Evolutionary conservation across 1,140 invertebrate genomes (phyloP), one percentile per base, ranked within the genome.

Genomic region (Pogonomyrmex californicus): DNA sequence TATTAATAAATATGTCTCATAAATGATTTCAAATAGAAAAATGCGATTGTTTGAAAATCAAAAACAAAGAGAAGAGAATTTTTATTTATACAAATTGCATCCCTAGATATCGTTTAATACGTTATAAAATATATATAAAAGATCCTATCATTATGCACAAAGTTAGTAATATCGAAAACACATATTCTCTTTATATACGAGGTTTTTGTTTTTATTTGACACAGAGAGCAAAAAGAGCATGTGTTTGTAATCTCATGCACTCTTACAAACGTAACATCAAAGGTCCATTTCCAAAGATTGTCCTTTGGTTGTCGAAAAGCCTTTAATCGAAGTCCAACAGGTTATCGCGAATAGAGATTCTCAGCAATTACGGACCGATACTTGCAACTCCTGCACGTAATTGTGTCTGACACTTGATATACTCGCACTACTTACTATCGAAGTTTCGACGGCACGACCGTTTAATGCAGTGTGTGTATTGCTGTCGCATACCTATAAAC

Each of bases 281-380:
- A 81, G 36, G 17, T 2, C n/a, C 23, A 0, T 23, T 23, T 38
- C 33, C n/a, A 23, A 23, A 23, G 23, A 54, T 30, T 7, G 6
- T 65, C 14, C 10, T 54, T 87, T 33, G 49, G 33, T 81, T 88
- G 81, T 85, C 77, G 56, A 60, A 58, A 66, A 38, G 60, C 51
- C 68, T 81, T 63, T 89, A 90, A 91, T 91, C 82, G 66, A 87
- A 86, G 56, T 82, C 76, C 89, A 91, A 91, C 91, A 91, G 91
- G 91, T 90, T 93, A 91, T 91, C 87, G 68, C 75, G 62, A 41
- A 54, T 71, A 62, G 87, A 68, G 81, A 90, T 65, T 85, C 79
- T 78, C 76, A n/a, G 60, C 82, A 92, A 91, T 92, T 91, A 87
- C 82, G 36, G 54, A 60, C 54, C 70, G 79, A 89, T 73, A 83